These are phyloP conservation scores for Microcebus lehilahytsara DNA, from an alignment of 2,113 vertebrate species.

Conservation along the genomic window DNA sequence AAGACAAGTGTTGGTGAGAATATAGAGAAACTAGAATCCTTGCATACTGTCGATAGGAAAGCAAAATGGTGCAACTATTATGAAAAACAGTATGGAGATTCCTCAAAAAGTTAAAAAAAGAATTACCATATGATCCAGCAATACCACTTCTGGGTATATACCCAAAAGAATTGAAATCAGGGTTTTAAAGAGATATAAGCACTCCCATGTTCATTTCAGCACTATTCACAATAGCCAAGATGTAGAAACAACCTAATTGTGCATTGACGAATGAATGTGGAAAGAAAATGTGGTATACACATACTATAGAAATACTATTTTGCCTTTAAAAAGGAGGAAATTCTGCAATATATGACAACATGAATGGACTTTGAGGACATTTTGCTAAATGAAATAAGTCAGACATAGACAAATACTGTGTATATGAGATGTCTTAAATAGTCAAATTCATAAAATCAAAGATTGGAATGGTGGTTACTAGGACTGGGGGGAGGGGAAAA, in stretches of 20 bases:
- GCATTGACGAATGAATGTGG: neutral
- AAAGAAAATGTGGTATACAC: neutral
- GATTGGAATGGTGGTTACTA: neutral
- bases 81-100: neutral
- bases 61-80: neutral
- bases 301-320: neutral
- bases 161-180: neutral
- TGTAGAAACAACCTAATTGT: neutral
- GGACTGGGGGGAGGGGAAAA: neutral
- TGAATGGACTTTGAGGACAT: neutral
- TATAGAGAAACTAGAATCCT: neutral
- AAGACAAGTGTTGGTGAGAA: neutral
- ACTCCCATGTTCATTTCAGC: neutral
- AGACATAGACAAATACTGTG: neutral
- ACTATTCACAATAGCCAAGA: neutral
- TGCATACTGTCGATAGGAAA: neutral
- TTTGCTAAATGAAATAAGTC: neutral
- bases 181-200: neutral
- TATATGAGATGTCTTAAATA: neutral
- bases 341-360: neutral
- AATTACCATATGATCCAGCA: neutral
- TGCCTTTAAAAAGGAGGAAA: neutral
- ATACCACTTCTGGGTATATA: neutral
- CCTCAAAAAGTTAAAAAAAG: neutral
- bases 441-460: neutral